Conservation (phyloP, 2,888 invertebrate genomes). For the Pedicia rivosa region DNA sequence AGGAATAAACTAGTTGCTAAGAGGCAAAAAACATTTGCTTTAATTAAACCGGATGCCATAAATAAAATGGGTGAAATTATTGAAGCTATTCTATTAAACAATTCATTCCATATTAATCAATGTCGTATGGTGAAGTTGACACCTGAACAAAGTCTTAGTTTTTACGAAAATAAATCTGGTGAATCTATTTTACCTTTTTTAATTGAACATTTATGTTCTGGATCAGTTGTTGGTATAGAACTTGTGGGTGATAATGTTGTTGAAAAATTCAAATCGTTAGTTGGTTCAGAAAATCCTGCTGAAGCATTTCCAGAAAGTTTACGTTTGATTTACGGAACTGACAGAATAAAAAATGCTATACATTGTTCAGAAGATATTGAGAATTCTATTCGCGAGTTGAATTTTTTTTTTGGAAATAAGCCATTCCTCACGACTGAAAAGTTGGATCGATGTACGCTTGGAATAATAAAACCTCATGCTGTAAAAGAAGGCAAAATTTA, state of each 20-base stretch:
- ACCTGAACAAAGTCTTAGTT: conserved; percentile 43
- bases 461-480: conserved; percentile 82
- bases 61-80: conserved; percentile 59
- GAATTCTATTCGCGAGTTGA: conserved; percentile 34
- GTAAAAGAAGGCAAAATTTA: conserved; percentile 64
- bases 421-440: conserved; percentile 37
- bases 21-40: conserved; percentile 54
- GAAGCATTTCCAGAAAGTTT: conserved; percentile 44
- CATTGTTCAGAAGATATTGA: conserved; percentile 45
- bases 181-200: conserved; percentile 38
- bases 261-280: conserved; percentile 20
- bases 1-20: conserved; percentile 42
- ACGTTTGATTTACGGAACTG: conserved; percentile 48
- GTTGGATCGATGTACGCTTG: conserved; percentile 54
- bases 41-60: conserved; percentile 60
- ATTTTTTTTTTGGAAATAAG: conserved; percentile 42
- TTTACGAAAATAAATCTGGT: conserved; percentile 41
- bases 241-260: conserved; percentile 25
- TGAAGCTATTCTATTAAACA: conserved; percentile 41
- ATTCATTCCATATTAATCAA: conserved; percentile 44
- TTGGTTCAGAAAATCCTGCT: conserved; percentile 41
- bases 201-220: conserved; percentile 7
- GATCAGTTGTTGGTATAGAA: conserved; percentile 23
- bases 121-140: conserved; percentile 56
- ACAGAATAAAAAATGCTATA: conserved; percentile 49